phyloP scores from a whole-genome alignment of 2,797 vertebrate species.

The Thripadectes ignobilis region DNA sequence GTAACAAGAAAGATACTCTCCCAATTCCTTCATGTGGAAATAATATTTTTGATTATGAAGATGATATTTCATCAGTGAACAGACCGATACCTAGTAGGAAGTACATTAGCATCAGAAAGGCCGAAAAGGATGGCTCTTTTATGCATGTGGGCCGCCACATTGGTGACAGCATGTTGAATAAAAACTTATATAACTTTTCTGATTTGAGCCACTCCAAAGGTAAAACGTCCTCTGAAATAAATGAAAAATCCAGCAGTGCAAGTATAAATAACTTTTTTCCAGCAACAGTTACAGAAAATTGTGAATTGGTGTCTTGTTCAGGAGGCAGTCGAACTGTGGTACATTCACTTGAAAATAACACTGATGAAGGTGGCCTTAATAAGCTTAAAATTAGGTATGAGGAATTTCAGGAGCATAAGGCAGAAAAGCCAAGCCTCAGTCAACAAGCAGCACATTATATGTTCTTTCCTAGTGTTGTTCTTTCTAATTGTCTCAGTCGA shows the following conservation, averaged over 20 bases:
- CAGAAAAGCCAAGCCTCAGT: conserved; percentile 89
- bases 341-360: conserved; percentile 77
- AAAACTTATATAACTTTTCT: conserved; percentile 77
- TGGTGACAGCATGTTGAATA: conserved; percentile 75
- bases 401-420: conserved; percentile 96
- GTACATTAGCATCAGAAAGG: conserved; percentile 88
- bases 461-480: conserved; percentile 98
- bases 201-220: conserved; percentile 77
- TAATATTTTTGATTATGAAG: conserved; percentile 83
- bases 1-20: conserved; percentile 81
- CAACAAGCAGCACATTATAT: conserved; percentile 98
- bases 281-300: conserved; percentile 76
- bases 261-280: conserved; percentile 73
- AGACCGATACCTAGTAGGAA: conserved; percentile 87
- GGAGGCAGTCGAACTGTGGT: conserved; percentile 73
- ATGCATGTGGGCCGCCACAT: conserved; percentile 74
- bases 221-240: conserved; percentile 76
- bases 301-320: conserved; percentile 76
- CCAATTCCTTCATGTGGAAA: conserved; percentile 84
- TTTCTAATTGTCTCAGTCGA: conserved; percentile 95
- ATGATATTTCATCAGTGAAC: conserved; percentile 85
- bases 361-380: conserved; percentile 87
- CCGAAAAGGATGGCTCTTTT: conserved; percentile 83
- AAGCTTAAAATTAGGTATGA: conserved; percentile 97
- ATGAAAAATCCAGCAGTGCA: conserved; percentile 73